These are phyloP conservation scores for Malurus alboscapulatus DNA, from an alignment of 2,113 vertebrate genomes.

Conservation along the genomic window DNA sequence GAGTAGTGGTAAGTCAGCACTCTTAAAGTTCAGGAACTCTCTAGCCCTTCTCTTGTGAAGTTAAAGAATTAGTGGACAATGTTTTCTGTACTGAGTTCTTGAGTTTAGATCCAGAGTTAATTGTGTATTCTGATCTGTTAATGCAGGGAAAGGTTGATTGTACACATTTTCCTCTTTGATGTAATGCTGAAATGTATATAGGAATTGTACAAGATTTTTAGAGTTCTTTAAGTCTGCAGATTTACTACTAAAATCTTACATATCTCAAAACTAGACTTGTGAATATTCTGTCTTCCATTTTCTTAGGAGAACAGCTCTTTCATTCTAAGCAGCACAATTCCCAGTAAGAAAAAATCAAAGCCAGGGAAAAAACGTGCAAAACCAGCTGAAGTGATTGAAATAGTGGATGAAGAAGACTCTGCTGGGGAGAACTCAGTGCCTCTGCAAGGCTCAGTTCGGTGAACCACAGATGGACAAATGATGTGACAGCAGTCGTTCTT, in stretches of 20 bases:
- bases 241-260: neutral
- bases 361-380: neutral
- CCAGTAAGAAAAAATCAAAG: slow-evolving; percentile 51
- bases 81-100: neutral
- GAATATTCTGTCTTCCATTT: neutral
- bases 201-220: neutral
- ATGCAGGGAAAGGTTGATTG: neutral
- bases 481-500: neutral
- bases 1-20: slow-evolving; percentile 71
- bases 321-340: slow-evolving; percentile 70
- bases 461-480: neutral
- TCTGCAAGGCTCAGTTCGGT: neutral
- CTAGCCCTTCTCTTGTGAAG: neutral
- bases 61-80: neutral
- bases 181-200: neutral
- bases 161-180: neutral
- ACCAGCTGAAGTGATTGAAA: neutral
- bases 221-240: neutral
- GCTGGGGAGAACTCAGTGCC: neutral
- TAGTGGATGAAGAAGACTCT: neutral
- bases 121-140: neutral
- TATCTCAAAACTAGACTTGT: neutral
- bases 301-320: slow-evolving; percentile 69
- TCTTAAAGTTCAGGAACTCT: neutral
- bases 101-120: neutral